Evolutionary conservation across 2,113 vertebrate species (phyloP), one percentile per base, ranked within the genome.

Genomic region (Sander vitreus): DNA sequence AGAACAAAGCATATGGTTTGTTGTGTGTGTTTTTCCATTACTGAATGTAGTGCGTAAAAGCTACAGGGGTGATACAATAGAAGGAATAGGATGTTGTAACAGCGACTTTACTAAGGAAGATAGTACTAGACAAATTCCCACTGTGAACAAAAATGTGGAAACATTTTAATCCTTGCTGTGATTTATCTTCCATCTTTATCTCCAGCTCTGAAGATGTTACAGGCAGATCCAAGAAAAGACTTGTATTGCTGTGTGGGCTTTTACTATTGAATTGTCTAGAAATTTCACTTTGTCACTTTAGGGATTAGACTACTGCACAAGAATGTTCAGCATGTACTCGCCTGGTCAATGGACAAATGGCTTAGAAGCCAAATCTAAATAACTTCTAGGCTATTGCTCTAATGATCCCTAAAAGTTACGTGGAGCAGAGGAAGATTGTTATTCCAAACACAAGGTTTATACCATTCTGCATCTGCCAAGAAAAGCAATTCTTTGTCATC

Each of bases 321-420:
- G 85, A 91, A 91, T 91, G 88, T 85, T 89, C 80, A 87, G 84
- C 16, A 86, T 93, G 89, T 66, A 81, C 73, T 45, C 13, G 64
- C 53, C 3, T 18, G 88, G 78, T 78, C 78, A 88, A 33, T 65
- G 53, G 76, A 75, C 77, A 78, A 86, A 76, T 90, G 67, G 80
- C 88, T 90, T 84, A 63, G 43, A 80, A 81, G 65, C 65, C 75
- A 78, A 80, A 84, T 77, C 63, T n/a, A 55, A 73, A 80, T 76
- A 75, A 84, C 73, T 80, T 85, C 70, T 59, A 58, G 50, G 58
- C 30, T 62, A 12, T 71, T 80, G 62, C 77, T 68, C 60, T 58
- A 77, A 83, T 84, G 79, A 82, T 76, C 73, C 33, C n/a, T 30
- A 12, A 57, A 2, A 84, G 78, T 76, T 58, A 47, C 23, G 25